phyloP scores from a whole-genome alignment of 1,140 invertebrate species.

The Aricia agestis region DNA sequence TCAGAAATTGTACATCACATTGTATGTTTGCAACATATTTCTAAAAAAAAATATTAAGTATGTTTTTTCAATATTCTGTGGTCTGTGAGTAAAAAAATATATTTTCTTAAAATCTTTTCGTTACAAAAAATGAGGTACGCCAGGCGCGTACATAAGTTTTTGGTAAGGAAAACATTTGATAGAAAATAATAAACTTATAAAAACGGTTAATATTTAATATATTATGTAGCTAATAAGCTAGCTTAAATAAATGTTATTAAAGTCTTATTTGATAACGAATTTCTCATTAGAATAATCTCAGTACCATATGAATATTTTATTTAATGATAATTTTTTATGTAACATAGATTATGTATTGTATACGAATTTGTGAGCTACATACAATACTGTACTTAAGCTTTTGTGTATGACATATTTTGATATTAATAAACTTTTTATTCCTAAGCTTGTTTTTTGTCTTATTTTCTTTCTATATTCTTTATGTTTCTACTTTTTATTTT shows the following conservation, averaged over 20 bases:
- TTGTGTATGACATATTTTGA: conserved; percentile 15
- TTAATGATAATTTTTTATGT: no score
- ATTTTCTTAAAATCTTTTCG: neutral
- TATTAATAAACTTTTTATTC: conserved; percentile 9
- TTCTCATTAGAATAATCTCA: conserved; percentile 12
- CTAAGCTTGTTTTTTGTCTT: no score
- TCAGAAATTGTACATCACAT: no score
- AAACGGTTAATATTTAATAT: neutral
- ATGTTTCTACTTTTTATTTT: no score
- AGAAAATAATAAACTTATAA: neutral
- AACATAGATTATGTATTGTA: neutral
- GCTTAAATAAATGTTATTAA: neutral
- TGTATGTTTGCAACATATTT: no score
- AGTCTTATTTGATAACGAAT: neutral
- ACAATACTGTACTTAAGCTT: conserved; percentile 9
- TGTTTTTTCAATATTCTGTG: no score
- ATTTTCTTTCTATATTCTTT: no score
- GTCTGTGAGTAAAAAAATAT: no score
- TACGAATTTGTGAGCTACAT: neutral
- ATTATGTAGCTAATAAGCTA: conserved; percentile 3
- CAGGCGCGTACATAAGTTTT: no score
- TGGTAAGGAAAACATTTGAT: no score
- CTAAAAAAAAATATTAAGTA: neutral
- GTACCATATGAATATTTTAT: neutral
- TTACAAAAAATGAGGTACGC: neutral